Evolutionary conservation across 2,888 invertebrate genomes (phyloP).

Genomic region (Galerucella pusilla): DNA sequence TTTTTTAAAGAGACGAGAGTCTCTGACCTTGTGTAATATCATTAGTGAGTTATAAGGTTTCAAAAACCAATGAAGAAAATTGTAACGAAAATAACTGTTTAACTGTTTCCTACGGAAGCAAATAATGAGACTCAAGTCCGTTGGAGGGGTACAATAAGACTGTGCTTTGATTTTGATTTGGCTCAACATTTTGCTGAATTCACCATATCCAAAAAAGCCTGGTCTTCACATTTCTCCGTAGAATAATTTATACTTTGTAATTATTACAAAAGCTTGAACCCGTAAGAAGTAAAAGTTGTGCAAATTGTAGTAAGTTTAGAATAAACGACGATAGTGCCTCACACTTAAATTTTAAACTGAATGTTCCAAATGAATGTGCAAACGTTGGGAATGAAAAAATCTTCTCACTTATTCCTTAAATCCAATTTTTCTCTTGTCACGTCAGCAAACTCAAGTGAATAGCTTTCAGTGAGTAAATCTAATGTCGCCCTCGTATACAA

Average conservation of each 20-base stretch:
- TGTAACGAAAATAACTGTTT: not conserved
- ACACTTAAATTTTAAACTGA: not conserved
- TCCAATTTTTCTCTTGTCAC: not conserved
- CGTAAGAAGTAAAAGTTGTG: too few species aligned
- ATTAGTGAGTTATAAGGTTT: not conserved
- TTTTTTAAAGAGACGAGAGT: not conserved
- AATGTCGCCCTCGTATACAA: slow-evolving; percentile 2
- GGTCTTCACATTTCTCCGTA: too few species aligned
- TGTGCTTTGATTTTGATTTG: too few species aligned
- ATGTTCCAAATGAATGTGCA: not conserved
- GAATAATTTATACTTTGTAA: too few species aligned
- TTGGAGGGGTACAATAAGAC: too few species aligned
- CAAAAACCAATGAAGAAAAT: not conserved
- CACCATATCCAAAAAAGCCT: too few species aligned
- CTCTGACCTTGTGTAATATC: not conserved
- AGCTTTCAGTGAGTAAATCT: slow-evolving; percentile 1
- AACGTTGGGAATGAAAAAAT: not conserved
- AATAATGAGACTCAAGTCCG: not conserved
- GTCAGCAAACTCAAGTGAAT: not conserved
- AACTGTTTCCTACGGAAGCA: too few species aligned
- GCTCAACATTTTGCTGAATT: too few species aligned
- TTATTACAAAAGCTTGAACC: too few species aligned
- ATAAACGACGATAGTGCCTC: not conserved
- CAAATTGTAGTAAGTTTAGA: not conserved
- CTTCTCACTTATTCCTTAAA: not conserved